Evolutionary conservation across 2,113 vertebrate genomes (phyloP), one percentile per base, ranked within the genome.

Genomic region (Callorhinus ursinus): DNA sequence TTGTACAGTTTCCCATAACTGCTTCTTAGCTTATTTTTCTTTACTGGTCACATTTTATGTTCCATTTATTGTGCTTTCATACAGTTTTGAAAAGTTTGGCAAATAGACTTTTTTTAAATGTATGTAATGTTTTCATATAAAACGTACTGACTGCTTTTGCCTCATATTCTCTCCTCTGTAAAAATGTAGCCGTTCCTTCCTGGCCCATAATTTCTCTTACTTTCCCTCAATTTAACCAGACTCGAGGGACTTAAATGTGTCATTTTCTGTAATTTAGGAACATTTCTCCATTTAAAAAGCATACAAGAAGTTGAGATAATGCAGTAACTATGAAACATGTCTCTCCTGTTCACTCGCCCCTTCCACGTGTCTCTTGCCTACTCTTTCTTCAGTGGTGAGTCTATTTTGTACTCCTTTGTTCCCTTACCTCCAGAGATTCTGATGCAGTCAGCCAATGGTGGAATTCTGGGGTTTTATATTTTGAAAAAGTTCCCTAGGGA

Each of bases 41-140:
- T 85, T 46, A 80, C 96, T 81, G 96, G 76, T 86, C 89, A 94
- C 24, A 55, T 88, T 96, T 89, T 71, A 87, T 96, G 87, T 97
- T 81, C 24, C n/a, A 49, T 55, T 57, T 51, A 76, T 31, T 95
- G 13, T 83, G 26, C 83, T 96, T 96, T 88, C 55, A 61, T 83
- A 33, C 13, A 53, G 36, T 76, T 95, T 88, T 31, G 49, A 31
- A 80, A 71, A 82, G 4, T 57, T 94, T 91, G 46, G n/a, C 33
- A 83, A 67, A 72, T 74, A 67, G 7, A 14, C 12, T 55, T 89
- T 88, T 88, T 81, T 28, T n/a, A 49, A 81, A 82, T 79, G 4
- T 84, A 51, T 26, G 21, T 7, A 57, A 0, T 28, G 0, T 76
- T 97, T 83, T 95, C 14, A n/a, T 57, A 15, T 69, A 63, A 92